Evolutionary conservation across 1,140 invertebrate species (phyloP).

Genomic region (Chymomyza costata): DNA sequence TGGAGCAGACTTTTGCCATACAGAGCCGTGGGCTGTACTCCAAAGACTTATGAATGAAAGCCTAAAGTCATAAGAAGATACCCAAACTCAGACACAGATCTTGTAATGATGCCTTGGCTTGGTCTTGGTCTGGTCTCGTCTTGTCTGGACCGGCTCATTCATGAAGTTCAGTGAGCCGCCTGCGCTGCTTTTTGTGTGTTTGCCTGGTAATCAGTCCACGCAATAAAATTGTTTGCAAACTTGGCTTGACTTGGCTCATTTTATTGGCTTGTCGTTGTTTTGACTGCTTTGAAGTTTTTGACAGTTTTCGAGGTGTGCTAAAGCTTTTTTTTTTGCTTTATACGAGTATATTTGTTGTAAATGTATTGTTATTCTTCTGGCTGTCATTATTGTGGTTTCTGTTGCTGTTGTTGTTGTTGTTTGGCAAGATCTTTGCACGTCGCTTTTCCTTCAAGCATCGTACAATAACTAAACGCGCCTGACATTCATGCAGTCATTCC

Average conservation of each 20-base stretch:
- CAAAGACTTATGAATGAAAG: constrained; percentile 55
- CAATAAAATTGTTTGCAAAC: constrained; percentile 69
- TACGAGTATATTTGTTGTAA: no score
- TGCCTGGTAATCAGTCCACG: constrained; percentile 73
- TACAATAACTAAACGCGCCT: constrained; percentile 7
- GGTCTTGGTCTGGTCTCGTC: constrained; percentile 24
- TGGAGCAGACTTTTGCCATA: no score
- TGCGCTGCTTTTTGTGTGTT: constrained; percentile 36
- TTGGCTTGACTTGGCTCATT: constrained; percentile 39
- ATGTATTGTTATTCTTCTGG: no score
- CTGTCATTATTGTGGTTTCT: no score
- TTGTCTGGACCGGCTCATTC: constrained; percentile 64
- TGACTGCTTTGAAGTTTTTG: constrained; percentile 63
- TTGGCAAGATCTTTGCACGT: constrained; percentile 47
- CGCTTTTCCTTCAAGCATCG: constrained; percentile 43
- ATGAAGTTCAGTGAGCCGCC: constrained; percentile 43
- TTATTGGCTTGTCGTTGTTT: constrained; percentile 47
- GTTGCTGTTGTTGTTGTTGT: constrained; percentile 23
- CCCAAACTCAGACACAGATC: constrained; percentile 38
- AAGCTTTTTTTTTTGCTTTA: background rate
- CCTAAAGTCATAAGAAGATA: no score
- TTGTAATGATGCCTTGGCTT: constrained; percentile 53
- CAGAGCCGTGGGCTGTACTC: constrained; percentile 39
- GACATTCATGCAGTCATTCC: constrained; percentile 19
- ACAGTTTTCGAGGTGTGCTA: constrained; percentile 69